Percentiles rank a stretch among this genome's conserved stretches.
Conservation (phyloP, 2,888 invertebrate genomes). For the Morinoia aosen region DNA sequence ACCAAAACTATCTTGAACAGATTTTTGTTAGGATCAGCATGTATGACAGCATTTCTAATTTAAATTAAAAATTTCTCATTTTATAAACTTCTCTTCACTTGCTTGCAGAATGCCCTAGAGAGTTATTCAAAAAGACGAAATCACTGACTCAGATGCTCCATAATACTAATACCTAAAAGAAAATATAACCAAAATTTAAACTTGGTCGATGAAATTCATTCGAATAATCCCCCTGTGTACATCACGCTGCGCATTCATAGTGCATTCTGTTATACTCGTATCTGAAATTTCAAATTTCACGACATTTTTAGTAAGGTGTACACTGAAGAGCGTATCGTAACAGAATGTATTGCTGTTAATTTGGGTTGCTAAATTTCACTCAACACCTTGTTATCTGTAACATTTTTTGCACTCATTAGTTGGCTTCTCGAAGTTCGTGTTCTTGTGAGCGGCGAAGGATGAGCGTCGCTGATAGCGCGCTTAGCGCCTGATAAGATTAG, state of each 20-base stretch:
- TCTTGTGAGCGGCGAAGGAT: background rate
- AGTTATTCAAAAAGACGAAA: no score
- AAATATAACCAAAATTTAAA: background rate
- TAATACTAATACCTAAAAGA: no score
- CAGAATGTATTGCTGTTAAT: background rate
- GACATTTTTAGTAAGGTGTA: background rate
- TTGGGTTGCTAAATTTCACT: background rate
- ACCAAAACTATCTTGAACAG: no score
- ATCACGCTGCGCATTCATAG: background rate
- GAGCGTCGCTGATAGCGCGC: background rate
- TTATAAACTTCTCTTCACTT: no score
- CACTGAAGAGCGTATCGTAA: background rate
- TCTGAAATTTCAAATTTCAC: background rate
- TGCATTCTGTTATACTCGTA: background rate
- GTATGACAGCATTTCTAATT: no score
- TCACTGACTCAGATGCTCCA: no score
- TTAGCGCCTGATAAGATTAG: slow-evolving; percentile 21
- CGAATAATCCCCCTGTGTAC: background rate
- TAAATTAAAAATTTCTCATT: no score
- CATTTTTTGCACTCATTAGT: background rate
- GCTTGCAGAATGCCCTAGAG: no score
- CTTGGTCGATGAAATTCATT: background rate
- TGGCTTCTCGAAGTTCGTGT: background rate
- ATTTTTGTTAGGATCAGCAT: no score
- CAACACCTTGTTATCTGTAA: background rate